Base-by-base conservation (phyloP, 2,888 invertebrate genomes). In the Cinara cedri region DNA sequence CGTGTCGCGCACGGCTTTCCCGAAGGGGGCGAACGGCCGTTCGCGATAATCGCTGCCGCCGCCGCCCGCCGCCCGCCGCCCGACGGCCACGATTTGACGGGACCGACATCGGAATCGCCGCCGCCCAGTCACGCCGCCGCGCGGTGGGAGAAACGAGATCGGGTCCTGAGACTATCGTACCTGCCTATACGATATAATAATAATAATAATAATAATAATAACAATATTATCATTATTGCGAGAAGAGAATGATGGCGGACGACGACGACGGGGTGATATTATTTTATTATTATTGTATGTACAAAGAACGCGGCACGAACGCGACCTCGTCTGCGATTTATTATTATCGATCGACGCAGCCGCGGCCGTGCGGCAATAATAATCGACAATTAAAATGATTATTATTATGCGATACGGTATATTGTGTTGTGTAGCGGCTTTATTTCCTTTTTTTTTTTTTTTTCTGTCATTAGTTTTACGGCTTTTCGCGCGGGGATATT, bases 71-170 rank as follows among this genome's bases (percentile, higher is more conserved):
- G n/a, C n/a, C n/a, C n/a, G n/a, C n/a, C n/a, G n/a, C n/a, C n/a
- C n/a, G n/a, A n/a, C n/a, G 54, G 71, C 44, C 55, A 55, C 71
- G 55, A 71, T 55, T 55, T 34, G 34, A 55, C 55, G 24, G 71
- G 55, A 71, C 71, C 21, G 49, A 24, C 51, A n/a, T 26, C 68
- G 34, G 26, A 44, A 57, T 44, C 34, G 19, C 54, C 24, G 44
- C 55, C 55, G 72, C 49, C 72, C 26, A 11, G 51, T 68, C 34
- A 51, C 24, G n/a, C 21, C 16, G 71, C 44, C 57, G 34, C 60
- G 26, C 46, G 72, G 46, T 49, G 60, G 60, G 72, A 72, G 72
- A 72, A 62, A 72, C 72, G 72, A 63, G 34, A 63, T 62, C 57
- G 51, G 57, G 57, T 42, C 46, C 6, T 10, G 13, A 10, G 11